Evolutionary conservation across 1,140 invertebrate genomes (phyloP).

Genomic region (Rhopalosiphum maidis): DNA sequence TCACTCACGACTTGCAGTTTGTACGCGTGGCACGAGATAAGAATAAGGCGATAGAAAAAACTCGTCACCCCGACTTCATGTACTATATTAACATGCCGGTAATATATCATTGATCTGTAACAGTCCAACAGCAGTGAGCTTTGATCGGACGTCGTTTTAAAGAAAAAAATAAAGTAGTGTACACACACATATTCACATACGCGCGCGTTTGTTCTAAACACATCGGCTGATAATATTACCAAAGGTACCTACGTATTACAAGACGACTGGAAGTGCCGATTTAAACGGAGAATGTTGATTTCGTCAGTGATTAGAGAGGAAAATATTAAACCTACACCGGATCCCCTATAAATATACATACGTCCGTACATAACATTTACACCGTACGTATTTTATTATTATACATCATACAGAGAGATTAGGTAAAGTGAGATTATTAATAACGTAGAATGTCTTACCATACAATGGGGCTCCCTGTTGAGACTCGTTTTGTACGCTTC

Average conservation of each 20-base stretch:
- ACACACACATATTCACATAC: too few relatives aligned
- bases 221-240: neutral
- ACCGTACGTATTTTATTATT: neutral
- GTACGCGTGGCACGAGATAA: neutral
- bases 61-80: neutral
- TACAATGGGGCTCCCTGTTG: neutral
- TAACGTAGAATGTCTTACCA: neutral
- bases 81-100: neutral
- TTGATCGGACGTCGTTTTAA: neutral
- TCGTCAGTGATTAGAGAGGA: neutral
- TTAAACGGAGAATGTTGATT: neutral
- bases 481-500: neutral
- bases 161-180: neutral
- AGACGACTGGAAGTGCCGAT: neutral
- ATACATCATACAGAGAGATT: neutral
- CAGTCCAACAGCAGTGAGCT: neutral
- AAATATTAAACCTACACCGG: neutral
- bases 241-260: neutral
- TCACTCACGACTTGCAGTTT: neutral
- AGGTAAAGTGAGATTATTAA: constrained; percentile 1
- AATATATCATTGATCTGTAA: neutral
- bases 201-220: neutral
- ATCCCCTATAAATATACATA: neutral
- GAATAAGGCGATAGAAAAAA: neutral
- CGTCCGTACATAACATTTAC: neutral